Evolutionary conservation across 2,113 vertebrate species (phyloP).

Genomic region (Atrichornis clamosus): DNA sequence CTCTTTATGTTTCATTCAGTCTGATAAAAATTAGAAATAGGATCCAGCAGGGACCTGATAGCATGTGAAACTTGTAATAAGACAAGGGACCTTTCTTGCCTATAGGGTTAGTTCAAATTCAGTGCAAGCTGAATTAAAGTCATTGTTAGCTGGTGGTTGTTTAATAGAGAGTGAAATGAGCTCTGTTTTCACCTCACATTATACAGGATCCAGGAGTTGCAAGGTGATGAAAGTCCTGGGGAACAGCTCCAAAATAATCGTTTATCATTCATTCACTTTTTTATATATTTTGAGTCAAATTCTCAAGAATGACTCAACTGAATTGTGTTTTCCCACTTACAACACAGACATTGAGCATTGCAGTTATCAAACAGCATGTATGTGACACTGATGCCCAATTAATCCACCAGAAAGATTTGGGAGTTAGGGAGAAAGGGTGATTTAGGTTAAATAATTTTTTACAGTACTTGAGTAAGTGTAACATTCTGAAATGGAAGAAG

Average conservation of each 20-base stretch:
- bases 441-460: background rate
- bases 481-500: background rate
- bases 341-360: background rate
- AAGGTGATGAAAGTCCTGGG: background rate
- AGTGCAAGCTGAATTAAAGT: conserved; percentile 37
- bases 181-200: background rate
- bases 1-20: conserved; percentile 25
- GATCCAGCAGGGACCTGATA: conserved; percentile 17
- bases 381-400: background rate
- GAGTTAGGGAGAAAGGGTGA: background rate
- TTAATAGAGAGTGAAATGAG: conserved; percentile 16
- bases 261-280: background rate
- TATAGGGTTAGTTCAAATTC: conserved; percentile 21
- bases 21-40: conserved; percentile 48
- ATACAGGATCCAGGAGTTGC: background rate
- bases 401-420: background rate
- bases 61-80: conserved; percentile 34
- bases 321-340: background rate
- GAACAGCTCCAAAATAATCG: background rate
- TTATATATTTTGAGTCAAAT: background rate
- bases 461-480: background rate
- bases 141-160: background rate
- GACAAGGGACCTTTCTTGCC: conserved; percentile 13
- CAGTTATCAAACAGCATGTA: background rate
- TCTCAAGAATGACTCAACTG: background rate